These are phyloP conservation scores for Chymomyza procnemis DNA, from an alignment of 2,888 invertebrate genomes.

Conservation along the genomic window DNA sequence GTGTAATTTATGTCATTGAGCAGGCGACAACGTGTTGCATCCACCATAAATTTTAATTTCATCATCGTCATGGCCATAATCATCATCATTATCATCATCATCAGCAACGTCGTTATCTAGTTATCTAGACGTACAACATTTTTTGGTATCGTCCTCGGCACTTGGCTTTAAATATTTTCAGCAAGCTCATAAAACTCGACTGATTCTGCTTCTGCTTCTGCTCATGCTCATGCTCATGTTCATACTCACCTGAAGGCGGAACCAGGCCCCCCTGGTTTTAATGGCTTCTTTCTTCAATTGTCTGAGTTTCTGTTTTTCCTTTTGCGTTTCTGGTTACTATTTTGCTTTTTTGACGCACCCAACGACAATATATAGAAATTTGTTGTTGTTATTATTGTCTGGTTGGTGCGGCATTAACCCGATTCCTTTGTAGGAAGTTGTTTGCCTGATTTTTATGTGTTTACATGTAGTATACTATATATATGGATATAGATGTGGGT, in stretches of 20 bases:
- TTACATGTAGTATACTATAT: background rate
- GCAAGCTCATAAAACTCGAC: conserved; percentile 57
- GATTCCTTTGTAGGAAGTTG: conserved; percentile 31
- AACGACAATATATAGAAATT: background rate
- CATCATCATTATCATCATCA: background rate
- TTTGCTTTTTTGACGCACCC: conserved; percentile 10
- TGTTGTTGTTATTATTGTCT: background rate
- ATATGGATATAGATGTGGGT: background rate
- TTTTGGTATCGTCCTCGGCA: background rate
- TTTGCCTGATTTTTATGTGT: background rate
- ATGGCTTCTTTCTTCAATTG: conserved; percentile 18
- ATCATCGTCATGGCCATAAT: background rate
- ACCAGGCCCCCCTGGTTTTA: conserved; percentile 14
- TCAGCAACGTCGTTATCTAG: background rate
- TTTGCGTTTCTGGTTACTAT: conserved; percentile 4
- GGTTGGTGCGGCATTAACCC: background rate
- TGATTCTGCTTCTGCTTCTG: conserved; percentile 23
- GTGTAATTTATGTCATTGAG: conserved; percentile 22
- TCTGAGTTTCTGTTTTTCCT: background rate
- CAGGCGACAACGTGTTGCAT: conserved; percentile 20
- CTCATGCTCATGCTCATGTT: background rate
- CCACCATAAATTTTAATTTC: conserved; percentile 41
- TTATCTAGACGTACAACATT: background rate
- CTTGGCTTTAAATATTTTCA: conserved; percentile 40
- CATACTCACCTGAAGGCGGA: background rate